Evolutionary conservation across 2,113 vertebrate species (phyloP), one percentile per base, ranked within the genome.

Genomic region (Chroicocephalus ridibundus): DNA sequence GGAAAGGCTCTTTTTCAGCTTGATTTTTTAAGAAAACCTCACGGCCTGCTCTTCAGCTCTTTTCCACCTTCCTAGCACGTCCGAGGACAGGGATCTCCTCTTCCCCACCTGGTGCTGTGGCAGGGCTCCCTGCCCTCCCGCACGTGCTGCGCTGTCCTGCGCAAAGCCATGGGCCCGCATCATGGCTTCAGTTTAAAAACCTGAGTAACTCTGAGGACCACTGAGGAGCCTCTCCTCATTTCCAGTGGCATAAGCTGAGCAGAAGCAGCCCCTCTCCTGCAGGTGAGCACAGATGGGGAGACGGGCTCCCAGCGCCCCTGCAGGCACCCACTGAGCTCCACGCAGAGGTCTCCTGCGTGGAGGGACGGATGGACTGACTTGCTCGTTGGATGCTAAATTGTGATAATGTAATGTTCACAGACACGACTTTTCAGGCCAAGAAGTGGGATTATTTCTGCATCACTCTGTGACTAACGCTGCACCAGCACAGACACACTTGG

Each of bases 111-210:
- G 26, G 7, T 79, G 32, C 61, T 25, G 19, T 27, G 42, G 24
- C 52, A 82, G 46, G 29, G 22, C 22, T 86, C 40, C 29, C 38
- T 18, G 12, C 24, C 6, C 49, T 65, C 46, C 42, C 6, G 1
- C 14, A 6, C 5, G 2, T 8, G 6, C 13, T 0, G 0, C 5
- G 2, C 5, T 60, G n/a, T 20, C 57, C 61, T 68, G 51, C 34
- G 64, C 29, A 34, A 88, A 76, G 22, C 32, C 22, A 8, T 7
- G n/a, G 32, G 16, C 24, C 44, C 47, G 36, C 22, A 8, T 13
- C 11, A 4, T 18, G 15, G 29, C 34, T 86, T 27, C 29, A 18
- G 15, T 36, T 76, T 31, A 81, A 70, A 57, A 51, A 26, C 15
- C 31, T 60, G 13, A 31, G 1, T 38, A 42, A 38, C 22, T 47